Evolutionary conservation across 2,888 invertebrate species (phyloP).

Genomic region (Anagyrus pseudococci): DNA sequence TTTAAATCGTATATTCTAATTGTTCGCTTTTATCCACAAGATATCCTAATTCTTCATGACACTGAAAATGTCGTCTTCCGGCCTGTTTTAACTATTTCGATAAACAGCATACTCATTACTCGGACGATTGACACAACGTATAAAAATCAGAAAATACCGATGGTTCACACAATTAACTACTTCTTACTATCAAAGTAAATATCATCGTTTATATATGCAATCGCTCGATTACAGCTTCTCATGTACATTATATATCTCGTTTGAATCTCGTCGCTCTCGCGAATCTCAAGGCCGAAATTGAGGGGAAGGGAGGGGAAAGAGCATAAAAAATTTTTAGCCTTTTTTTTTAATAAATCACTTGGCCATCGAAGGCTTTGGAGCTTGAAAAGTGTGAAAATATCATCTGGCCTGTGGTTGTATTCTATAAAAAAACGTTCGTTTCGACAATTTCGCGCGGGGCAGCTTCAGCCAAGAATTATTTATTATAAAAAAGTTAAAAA

Average conservation of each 20-base stretch:
- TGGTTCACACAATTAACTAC: constrained; percentile 36
- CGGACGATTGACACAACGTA: constrained; percentile 39
- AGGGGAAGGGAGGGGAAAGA: no score
- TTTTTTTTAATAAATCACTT: no score
- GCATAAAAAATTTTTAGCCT: no score
- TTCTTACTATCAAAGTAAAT: constrained; percentile 37
- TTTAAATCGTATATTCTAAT: constrained; percentile 37
- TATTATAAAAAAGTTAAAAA: no score
- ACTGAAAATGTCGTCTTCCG: constrained; percentile 29
- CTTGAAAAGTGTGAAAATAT: no score
- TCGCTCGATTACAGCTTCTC: constrained; percentile 20
- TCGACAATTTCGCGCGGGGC: no score
- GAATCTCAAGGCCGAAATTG: no score
- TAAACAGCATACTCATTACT: constrained; percentile 30
- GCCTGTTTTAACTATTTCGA: constrained; percentile 14
- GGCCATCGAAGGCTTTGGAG: no score
- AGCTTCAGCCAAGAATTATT: no score
- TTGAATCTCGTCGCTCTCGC: constrained; percentile 7
- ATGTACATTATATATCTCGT: no score
- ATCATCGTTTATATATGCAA: constrained; percentile 24
- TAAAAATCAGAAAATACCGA: constrained; percentile 41
- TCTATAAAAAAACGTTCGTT: no score
- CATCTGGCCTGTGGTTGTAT: no score
- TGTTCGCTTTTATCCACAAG: constrained; percentile 28
- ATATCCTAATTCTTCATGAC: constrained; percentile 24